Percentiles rank a stretch among this genome's conserved stretches.
Conservation (phyloP, 1,140 invertebrate genomes). For the Caenorhabditis remanei region DNA sequence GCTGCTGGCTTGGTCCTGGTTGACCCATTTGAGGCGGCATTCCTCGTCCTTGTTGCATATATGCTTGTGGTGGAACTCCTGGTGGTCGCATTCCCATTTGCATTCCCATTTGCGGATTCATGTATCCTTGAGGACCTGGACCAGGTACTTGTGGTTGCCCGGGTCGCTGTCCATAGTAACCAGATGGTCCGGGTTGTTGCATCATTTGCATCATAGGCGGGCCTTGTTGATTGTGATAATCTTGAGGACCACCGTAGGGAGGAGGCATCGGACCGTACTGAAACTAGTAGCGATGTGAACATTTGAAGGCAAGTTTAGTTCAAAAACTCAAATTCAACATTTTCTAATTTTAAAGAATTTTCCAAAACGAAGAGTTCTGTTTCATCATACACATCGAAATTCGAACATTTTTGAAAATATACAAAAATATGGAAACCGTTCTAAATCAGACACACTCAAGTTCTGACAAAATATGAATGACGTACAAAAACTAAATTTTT, state of each 20-base stretch:
- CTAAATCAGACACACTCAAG: no score
- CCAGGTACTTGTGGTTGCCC: conserved; percentile 17
- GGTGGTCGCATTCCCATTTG: conserved; percentile 7
- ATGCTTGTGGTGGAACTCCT: conserved; percentile 20
- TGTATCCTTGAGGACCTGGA: conserved; percentile 36
- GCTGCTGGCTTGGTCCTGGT: conserved; percentile 9
- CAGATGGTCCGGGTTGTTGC: conserved; percentile 25
- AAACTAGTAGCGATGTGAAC: neutral
- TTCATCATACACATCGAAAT: no score
- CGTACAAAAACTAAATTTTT: no score
- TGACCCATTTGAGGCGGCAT: conserved; percentile 23
- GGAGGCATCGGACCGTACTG: conserved; percentile 20
- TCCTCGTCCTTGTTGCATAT: conserved; percentile 12
- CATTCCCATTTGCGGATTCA: conserved; percentile 50
- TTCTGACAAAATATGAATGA: no score
- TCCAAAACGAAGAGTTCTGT: no score
- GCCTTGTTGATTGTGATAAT: conserved; percentile 20
- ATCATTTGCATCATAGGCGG: conserved; percentile 48
- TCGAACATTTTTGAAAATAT: no score
- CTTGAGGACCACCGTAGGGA: conserved; percentile 13
- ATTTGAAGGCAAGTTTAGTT: no score
- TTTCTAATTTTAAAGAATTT: no score
- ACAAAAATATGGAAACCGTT: no score
- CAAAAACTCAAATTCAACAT: no score
- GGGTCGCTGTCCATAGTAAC: conserved; percentile 9